Conservation (phyloP, 1,140 invertebrate species). For the Papilio polytes region DNA sequence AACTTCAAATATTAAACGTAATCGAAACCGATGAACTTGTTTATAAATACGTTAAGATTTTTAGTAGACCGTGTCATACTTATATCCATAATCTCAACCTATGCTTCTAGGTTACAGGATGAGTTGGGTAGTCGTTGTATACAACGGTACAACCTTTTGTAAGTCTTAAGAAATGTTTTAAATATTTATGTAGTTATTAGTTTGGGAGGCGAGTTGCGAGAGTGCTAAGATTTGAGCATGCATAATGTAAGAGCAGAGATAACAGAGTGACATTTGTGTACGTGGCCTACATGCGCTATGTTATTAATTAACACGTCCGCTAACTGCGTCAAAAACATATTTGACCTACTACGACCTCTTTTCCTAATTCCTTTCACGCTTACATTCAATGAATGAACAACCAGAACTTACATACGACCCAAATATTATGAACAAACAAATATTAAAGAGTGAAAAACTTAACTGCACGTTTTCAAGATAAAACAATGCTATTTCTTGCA, state of each 20-base stretch:
- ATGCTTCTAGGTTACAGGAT: too few species aligned
- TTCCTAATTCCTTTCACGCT: slow-evolving; percentile 5
- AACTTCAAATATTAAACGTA: background rate
- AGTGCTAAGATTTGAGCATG: slow-evolving; percentile 15
- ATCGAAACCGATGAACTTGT: too few species aligned
- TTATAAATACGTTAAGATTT: too few species aligned
- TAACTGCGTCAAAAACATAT: slow-evolving; percentile 13
- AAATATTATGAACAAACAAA: background rate
- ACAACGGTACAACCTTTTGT: too few species aligned
- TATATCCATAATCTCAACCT: too few species aligned
- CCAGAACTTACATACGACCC: background rate
- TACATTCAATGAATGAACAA: background rate
- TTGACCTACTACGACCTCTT: slow-evolving; percentile 11
- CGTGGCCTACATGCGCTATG: slow-evolving; percentile 6
- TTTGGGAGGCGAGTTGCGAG: background rate
- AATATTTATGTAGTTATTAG: slow-evolving; percentile 13
- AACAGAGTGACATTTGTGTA: slow-evolving; percentile 10
- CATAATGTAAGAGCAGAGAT: slow-evolving; percentile 12
- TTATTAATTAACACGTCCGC: slow-evolving; percentile 14
- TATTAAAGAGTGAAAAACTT: background rate
- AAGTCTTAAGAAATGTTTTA: background rate
- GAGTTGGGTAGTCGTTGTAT: too few species aligned
- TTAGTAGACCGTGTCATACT: too few species aligned
- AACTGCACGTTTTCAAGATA: background rate
- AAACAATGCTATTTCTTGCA: background rate